Evolutionary conservation across 2,797 vertebrate species (phyloP).

Genomic region (Semaprochilodus insignis): DNA sequence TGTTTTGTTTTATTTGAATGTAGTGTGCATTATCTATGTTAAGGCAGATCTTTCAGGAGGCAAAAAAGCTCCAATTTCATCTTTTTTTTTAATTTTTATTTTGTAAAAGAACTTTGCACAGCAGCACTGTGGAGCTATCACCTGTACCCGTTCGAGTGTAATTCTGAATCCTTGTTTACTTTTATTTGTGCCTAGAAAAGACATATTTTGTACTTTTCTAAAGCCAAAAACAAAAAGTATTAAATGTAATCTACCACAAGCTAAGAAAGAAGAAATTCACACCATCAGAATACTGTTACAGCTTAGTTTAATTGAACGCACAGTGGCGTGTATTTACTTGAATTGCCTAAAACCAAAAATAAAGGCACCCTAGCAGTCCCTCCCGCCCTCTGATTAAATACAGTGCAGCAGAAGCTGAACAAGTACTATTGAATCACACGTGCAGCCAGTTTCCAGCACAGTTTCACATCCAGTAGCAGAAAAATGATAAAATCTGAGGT

Average conservation of each 20-base stretch:
- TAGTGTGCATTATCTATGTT: constrained; percentile 21
- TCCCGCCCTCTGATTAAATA: too few relatives aligned
- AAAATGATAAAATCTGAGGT: neutral
- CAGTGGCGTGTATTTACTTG: neutral
- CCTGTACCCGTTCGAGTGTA: neutral
- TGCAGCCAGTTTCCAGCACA: neutral
- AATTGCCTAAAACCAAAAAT: neutral
- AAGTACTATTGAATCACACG: neutral
- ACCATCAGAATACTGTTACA: neutral
- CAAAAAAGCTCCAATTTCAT: neutral
- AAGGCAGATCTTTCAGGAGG: neutral
- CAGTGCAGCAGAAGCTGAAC: neutral
- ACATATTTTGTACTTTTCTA: constrained; percentile 18
- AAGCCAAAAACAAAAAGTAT: constrained; percentile 1
- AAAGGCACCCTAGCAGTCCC: neutral
- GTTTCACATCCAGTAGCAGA: neutral
- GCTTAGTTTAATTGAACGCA: neutral
- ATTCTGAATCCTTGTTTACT: constrained; percentile 20
- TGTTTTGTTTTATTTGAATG: constrained; percentile 34
- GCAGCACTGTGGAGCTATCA: neutral
- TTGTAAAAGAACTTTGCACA: constrained; percentile 1
- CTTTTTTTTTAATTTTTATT: neutral
- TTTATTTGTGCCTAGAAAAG: constrained; percentile 21
- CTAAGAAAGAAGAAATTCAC: neutral
- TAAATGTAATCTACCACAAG: neutral